A percentile compares a stretch with the other conserved stretches of the same genome.
Conservation (phyloP, 2,797 vertebrate species). For the Ciconia nigra region DNA sequence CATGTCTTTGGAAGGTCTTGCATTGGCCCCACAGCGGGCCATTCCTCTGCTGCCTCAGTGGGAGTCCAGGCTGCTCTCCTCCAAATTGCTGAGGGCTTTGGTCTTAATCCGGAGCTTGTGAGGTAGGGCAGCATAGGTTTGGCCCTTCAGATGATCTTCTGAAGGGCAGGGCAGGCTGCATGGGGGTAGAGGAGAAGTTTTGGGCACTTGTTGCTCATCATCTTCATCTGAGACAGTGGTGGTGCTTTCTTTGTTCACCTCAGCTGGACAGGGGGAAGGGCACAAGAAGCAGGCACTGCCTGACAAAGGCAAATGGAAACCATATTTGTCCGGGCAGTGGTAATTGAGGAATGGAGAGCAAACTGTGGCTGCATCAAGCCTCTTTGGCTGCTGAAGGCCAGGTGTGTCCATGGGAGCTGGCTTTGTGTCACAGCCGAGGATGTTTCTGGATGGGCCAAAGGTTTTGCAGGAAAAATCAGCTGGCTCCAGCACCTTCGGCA, state of each 20-base stretch:
- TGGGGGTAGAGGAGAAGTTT: neutral
- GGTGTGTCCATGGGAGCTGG: neutral
- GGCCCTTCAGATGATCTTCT: neutral
- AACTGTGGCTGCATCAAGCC: conserved; percentile 45
- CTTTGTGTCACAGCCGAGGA: neutral
- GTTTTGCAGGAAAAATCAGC: conserved; percentile 7
- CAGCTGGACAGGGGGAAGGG: neutral
- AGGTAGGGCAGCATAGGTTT: conserved; percentile 63
- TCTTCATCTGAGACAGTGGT: conserved; percentile 62
- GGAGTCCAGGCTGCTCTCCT: neutral
- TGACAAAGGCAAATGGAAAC: conserved; percentile 29
- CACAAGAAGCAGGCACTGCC: conserved; percentile 55
- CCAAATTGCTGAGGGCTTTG: neutral
- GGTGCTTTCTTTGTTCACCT: neutral
- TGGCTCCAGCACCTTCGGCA: neutral
- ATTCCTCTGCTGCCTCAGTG: neutral
- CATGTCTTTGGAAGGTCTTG: neutral
- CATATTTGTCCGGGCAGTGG: conserved; percentile 46
- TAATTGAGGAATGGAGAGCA: conserved; percentile 64
- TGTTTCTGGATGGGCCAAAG: neutral
- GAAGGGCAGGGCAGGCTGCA: neutral
- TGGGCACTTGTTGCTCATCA: conserved; percentile 71
- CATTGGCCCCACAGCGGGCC: neutral
- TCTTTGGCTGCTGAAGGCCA: neutral
- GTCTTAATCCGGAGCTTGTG: conserved; percentile 80